Conservation (phyloP, 2,888 invertebrate species). For the Orthosia gothica region DNA sequence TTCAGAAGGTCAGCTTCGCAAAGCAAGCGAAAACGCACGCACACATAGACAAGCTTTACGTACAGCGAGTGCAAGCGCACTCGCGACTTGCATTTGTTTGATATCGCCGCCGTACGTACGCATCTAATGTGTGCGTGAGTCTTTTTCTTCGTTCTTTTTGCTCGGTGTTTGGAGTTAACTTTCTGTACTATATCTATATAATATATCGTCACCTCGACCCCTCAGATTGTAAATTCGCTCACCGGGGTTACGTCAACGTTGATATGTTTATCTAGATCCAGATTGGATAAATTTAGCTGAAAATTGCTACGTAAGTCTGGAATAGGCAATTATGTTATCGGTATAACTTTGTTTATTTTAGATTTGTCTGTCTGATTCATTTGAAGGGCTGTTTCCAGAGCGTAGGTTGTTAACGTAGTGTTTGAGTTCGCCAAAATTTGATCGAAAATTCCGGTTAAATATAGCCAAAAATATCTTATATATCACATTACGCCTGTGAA, state of each 20-base stretch:
- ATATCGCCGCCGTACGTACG: background rate
- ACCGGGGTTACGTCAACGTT: background rate
- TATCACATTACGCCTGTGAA: no score
- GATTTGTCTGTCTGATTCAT: background rate
- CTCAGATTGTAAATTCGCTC: background rate
- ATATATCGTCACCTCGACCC: conserved; percentile 8
- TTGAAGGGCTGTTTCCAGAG: background rate
- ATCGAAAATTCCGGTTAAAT: background rate
- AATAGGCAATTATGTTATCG: background rate
- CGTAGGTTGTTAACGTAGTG: background rate
- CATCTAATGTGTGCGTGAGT: background rate
- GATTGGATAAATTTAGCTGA: conserved; percentile 3
- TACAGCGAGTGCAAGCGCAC: background rate
- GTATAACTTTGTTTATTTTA: background rate
- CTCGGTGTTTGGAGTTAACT: background rate
- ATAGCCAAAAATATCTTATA: no score
- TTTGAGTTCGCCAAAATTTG: background rate
- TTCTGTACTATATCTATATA: conserved; percentile 1
- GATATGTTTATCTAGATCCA: conserved; percentile 26
- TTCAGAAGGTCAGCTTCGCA: background rate
- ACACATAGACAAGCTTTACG: background rate
- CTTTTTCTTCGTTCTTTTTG: no score
- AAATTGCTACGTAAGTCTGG: background rate
- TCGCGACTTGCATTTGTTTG: background rate
- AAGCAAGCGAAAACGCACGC: background rate